Evolutionary conservation across 2,888 invertebrate genomes (phyloP).

Genomic region (Brachyptera risi): DNA sequence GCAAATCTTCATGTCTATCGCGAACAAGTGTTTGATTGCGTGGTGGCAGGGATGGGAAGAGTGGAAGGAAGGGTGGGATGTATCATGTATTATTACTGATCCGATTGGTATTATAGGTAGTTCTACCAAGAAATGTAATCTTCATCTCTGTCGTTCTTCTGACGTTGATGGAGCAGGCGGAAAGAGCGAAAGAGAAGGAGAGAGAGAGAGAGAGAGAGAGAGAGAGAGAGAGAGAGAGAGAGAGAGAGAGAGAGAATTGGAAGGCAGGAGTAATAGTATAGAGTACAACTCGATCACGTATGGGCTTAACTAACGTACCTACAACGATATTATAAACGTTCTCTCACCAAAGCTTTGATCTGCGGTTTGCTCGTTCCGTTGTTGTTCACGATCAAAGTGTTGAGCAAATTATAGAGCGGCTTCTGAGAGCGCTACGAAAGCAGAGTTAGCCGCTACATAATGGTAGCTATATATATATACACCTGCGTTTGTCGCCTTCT

Average conservation of each 20-base stretch:
- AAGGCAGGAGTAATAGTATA: constrained; percentile 6
- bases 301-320: constrained; percentile 1
- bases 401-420: constrained; percentile 10
- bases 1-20: too few species aligned
- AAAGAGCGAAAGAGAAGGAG: too few species aligned
- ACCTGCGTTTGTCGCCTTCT: neutral
- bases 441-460: neutral
- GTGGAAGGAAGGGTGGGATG: too few species aligned
- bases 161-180: too few species aligned
- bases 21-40: too few species aligned
- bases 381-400: constrained; percentile 7
- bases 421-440: neutral
- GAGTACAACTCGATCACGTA: constrained; percentile 2
- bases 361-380: neutral
- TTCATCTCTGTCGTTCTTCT: too few species aligned
- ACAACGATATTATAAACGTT: constrained; percentile 4
- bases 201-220: too few species aligned
- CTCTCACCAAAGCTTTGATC: neutral
- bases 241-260: too few species aligned
- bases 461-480: neutral
- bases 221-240: too few species aligned
- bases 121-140: constrained; percentile 4
- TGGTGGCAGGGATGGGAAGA: too few species aligned
- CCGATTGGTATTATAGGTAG: too few species aligned
- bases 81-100: neutral